Evolutionary conservation across 2,888 invertebrate species (phyloP), one percentile per base, ranked within the genome.

Genomic region (Linnaemya tessellans): DNA sequence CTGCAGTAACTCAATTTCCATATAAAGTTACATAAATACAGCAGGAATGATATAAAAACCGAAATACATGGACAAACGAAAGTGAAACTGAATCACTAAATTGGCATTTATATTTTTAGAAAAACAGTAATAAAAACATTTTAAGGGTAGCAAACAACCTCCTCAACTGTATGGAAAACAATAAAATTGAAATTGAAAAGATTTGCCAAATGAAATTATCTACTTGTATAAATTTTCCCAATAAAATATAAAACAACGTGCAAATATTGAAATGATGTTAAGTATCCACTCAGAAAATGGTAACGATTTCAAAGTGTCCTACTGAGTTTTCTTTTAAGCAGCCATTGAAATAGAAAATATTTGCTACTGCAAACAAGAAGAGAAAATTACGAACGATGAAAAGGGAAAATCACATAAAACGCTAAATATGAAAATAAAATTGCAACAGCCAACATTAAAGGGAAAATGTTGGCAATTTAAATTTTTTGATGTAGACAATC

Each of bases 301-400:
- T 22, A 74, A 67, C 58, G n/a, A 80, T 60, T 67, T 60, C 60
- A 25, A 74, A 80, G 73, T 38, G 43, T 65, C 65, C 73, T 74
- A 30, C 60, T 74, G 51, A 58, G 38, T 65, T 65, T 18, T n/a
- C 20, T 43, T 41, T 20, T 20, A 54, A 65, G 25, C 18, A 22
- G 49, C 65, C 38, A 80, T 73, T 49, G 13, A 67, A 73, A 73
- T 54, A 58, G 58, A 80, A 73, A 70, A 80, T 80, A 67, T 80
- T 80, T 80, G 15, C 78, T 43, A 54, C n/a, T 60, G 60, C 70
- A 74, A 80, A 43, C 8, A 38, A 20, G 8, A 25, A 10, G 5
- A 54, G 20, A 3, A 75, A 58, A 22, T 49, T 38, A 58, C 46
- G 13, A 41, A 46, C 18, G 38, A 41, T 25, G 41, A n/a, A 35